Base-by-base conservation (phyloP, 23 tunicate species). In the Clavelina lepadiformis region DNA sequence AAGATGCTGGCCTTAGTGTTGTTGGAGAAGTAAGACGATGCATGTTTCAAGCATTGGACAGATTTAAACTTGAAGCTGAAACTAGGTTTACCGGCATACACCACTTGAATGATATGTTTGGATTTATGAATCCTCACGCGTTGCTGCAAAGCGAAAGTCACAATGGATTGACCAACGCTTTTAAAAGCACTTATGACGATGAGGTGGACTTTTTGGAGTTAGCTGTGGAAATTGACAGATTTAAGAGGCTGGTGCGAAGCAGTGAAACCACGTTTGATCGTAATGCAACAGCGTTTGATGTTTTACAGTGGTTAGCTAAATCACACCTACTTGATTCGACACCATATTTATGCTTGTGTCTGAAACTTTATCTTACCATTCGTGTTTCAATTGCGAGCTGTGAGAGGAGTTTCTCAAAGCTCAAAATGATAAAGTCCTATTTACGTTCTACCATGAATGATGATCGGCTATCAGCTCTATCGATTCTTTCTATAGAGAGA, bases 181-280 rank as follows among this genome's bases (percentile, higher is more conserved):
- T 49, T 49, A 67, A 67, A 67, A 67, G 61, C 61, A 67, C 73
- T 67, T 67, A 67, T 67, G 73, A 67, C 73, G 73, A 67, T 59
- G 73, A 67, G 73, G 73, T 67, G 73, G 73, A 67, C 62, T 67
- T 67, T 67, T 67, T 28, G 73, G 73, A 67, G 73, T 67, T 67
- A 67, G 73, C 73, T 67, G 73, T 49, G 73, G 61, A 67, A 67
- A 67, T 67, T 67, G 73, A 67, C 73, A 67, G 62, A 67, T 67
- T 67, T 67, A 49, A 67, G 70, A 36, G 70, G 66, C 24, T 54
- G 50, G 51, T 63, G 69, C 51, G 51, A 63, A 63, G 69, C 69
- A 63, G 69, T 63, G 69, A 63, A 63, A 63, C 51, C 69, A 36
- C 51, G 51, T 63, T 63, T 63, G 69, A 63, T 63, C 69, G 69